phyloP scores from a whole-genome alignment of 2,113 vertebrate species.

The Condylura cristata region DNA sequence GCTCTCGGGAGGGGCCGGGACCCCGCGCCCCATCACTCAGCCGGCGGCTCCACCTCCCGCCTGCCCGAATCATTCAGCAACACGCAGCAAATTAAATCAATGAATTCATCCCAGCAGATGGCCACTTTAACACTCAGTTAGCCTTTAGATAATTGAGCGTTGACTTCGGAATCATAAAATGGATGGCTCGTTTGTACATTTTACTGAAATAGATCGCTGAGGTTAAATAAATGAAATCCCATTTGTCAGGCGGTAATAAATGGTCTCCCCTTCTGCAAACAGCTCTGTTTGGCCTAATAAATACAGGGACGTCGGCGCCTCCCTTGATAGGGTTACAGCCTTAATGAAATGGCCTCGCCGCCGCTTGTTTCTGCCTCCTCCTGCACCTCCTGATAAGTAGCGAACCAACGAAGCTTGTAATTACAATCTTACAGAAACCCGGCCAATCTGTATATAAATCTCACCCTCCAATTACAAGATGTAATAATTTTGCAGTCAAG shows the following conservation, averaged over 20 bases:
- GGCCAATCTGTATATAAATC: slow-evolving; percentile 94
- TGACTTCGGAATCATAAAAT: slow-evolving; percentile 98
- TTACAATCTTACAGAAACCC: slow-evolving; percentile 98
- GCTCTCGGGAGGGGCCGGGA: neutral
- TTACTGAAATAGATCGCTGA: slow-evolving; percentile 98
- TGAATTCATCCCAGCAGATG: slow-evolving; percentile 99
- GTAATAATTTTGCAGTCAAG: slow-evolving; percentile 94
- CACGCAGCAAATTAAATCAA: slow-evolving; percentile 99
- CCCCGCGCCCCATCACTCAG: slow-evolving; percentile 70
- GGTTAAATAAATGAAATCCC: slow-evolving; percentile 99
- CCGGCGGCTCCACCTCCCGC: slow-evolving; percentile 74
- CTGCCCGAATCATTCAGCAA: slow-evolving; percentile 91
- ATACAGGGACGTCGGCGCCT: slow-evolving; percentile 95
- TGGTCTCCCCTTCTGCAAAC: slow-evolving; percentile 95
- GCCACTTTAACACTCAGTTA: slow-evolving; percentile 99
- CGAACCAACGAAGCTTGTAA: slow-evolving; percentile 98
- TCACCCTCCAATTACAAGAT: slow-evolving; percentile 94
- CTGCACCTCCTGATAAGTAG: slow-evolving; percentile 99
- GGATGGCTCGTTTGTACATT: slow-evolving; percentile 99
- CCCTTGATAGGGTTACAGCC: slow-evolving; percentile 98
- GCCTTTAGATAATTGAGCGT: slow-evolving; percentile 99
- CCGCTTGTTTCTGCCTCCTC: slow-evolving; percentile 96
- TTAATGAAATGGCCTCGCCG: slow-evolving; percentile 98
- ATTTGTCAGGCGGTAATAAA: slow-evolving; percentile 99
- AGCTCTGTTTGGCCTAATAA: slow-evolving; percentile 99